Evolutionary conservation across 2,113 vertebrate genomes (phyloP).

Genomic region (Myotis yumanensis): DNA sequence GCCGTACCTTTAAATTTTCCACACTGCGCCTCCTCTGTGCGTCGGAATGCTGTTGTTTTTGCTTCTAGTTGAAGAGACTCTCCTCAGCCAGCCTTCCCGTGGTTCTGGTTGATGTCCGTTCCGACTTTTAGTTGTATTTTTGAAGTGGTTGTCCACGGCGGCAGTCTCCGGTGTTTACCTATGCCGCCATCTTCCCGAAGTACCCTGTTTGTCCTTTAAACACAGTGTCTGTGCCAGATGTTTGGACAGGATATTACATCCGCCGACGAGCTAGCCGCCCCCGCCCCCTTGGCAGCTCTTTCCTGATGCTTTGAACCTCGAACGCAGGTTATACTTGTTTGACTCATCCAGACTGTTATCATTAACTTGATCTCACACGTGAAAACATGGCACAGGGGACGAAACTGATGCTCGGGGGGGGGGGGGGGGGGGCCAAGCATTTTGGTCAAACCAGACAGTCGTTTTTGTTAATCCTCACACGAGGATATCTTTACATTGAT

Average conservation of each 20-base stretch:
- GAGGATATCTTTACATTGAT: too few relatives aligned
- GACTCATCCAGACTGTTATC: not conserved
- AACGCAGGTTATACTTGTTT: not conserved
- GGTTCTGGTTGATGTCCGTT: too few relatives aligned
- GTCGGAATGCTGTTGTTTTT: too few relatives aligned
- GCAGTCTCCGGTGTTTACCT: too few relatives aligned
- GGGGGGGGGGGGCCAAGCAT: not conserved
- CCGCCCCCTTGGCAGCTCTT: not conserved
- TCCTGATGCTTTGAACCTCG: not conserved
- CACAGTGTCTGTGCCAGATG: not conserved
- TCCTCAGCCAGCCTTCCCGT: too few relatives aligned
- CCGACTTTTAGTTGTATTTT: too few relatives aligned
- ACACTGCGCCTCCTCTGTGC: too few relatives aligned
- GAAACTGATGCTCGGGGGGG: not conserved
- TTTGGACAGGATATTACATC: not conserved
- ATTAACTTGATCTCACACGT: not conserved
- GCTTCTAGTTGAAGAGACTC: too few relatives aligned
- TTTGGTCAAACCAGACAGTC: not conserved
- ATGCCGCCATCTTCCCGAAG: too few relatives aligned
- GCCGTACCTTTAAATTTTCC: too few relatives aligned
- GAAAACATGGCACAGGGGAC: not conserved
- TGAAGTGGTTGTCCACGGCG: too few relatives aligned
- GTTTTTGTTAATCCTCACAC: too few relatives aligned
- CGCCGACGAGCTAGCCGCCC: rapidly evolving
- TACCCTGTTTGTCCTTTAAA: not conserved